Base-by-base conservation (phyloP, 2,888 invertebrate species). In the Toxonevra muliebris region DNA sequence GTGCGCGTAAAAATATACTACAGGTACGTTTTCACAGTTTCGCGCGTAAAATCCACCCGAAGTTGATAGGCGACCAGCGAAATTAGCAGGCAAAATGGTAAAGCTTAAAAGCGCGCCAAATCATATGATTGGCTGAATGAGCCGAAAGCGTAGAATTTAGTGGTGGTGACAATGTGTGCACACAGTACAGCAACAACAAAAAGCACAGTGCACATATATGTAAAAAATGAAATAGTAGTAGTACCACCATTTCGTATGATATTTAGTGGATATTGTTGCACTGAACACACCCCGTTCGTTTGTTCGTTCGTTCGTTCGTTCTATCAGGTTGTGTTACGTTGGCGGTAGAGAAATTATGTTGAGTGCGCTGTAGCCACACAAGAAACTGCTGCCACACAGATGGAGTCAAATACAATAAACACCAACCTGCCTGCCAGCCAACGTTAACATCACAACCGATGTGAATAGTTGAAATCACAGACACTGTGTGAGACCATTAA, bases 1-100 rank as follows among this genome's bases (percentile, higher is more conserved):
- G 8, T 54, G 54, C 41, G 17, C 42, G 12, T 53, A 65, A 40
- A 13, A 11, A 58, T 41, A 58, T 41, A 7, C n/a, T 41, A 17
- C 17, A 48, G 55, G 40, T 64, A 68, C 52, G 54, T 63, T 64
- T 68, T 58, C 59, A 67, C 63, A 68, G 80, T 81, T 81, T 80
- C 81, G 81, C 81, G 81, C 85, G 81, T 85, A 85, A 85, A 85
- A 83, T 83, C 82, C 84, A 83, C 83, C 85, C 85, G 85, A 80
- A 80, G 76, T 73, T 71, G 81, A 75, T 75, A 82, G 84, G 85
- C 76, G 70, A 73, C 45, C 84, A 85, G 77, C 69, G 72, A 50
- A 59, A 43, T 52, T 1, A 69, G 73, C 57, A 67, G 58, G 71
- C 42, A 40, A 58, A 65, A 12, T 20, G 52, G 52, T 17, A 9